Evolutionary conservation across 2,113 vertebrate species (phyloP).

Genomic region (Mola mola): DNA sequence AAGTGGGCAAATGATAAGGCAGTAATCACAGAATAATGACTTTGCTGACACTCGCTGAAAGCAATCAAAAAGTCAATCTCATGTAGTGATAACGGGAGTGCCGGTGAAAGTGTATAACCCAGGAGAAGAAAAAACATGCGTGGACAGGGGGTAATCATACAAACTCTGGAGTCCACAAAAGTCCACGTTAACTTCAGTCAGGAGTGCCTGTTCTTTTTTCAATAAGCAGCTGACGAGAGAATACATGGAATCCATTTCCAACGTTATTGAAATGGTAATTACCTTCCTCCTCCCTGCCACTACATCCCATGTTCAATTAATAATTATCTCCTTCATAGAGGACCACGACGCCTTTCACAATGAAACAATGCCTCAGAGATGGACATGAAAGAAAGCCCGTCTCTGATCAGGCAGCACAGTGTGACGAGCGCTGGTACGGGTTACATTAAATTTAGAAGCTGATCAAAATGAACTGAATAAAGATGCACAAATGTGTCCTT

Average conservation of each 20-base stretch:
- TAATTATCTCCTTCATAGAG: conserved; percentile 51
- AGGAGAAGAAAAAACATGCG: conserved; percentile 2
- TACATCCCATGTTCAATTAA: conserved; percentile 19
- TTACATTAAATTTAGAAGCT: conserved; percentile 36
- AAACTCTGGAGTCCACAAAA: conserved; percentile 3
- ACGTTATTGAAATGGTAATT: conserved; percentile 49
- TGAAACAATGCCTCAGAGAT: conserved; percentile 45
- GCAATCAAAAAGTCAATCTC: conserved; percentile 62
- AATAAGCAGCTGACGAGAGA: conserved; percentile 13
- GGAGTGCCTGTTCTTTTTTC: background rate
- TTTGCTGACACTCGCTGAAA: conserved; percentile 50
- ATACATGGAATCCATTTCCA: conserved; percentile 29
- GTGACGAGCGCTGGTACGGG: background rate
- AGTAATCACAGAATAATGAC: conserved; percentile 66
- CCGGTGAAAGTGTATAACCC: background rate
- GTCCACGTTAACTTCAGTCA: background rate
- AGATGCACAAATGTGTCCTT: too few species aligned
- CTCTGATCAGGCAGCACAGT: conserved; percentile 11
- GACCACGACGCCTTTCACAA: conserved; percentile 36
- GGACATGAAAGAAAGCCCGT: conserved; percentile 24
- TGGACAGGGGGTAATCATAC: background rate
- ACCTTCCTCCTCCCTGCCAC: conserved; percentile 16
- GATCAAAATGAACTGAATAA: conserved; percentile 19
- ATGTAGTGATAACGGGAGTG: conserved; percentile 26
- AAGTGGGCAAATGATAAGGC: conserved; percentile 48